Conservation (phyloP, 2,113 vertebrate genomes). For the Oncorhynchus mykiss region DNA sequence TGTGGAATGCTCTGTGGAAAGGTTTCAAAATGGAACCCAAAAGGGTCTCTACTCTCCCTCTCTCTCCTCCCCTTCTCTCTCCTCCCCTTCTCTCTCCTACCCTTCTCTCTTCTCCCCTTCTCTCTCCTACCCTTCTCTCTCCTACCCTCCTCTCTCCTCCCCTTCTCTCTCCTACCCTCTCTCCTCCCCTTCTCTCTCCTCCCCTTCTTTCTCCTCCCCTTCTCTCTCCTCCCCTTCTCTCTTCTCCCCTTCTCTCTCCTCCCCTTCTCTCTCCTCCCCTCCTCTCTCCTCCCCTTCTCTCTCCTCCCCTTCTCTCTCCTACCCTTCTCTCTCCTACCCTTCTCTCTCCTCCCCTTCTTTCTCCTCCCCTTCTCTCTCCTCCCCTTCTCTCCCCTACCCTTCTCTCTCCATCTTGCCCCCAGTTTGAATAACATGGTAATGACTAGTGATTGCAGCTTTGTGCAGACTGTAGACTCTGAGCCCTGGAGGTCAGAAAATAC, state of each 20-base stretch:
- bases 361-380: too few species aligned
- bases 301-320: too few species aligned
- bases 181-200: background rate
- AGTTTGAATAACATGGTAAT: constrained; percentile 37
- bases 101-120: background rate
- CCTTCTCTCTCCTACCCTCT: too few species aligned
- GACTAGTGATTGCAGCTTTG: constrained; percentile 12
- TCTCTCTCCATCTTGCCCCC: constrained; percentile 9
- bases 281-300: background rate
- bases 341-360: background rate
- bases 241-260: too few species aligned
- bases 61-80: background rate
- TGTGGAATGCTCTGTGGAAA: too few species aligned
- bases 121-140: background rate
- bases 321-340: background rate
- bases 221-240: too few species aligned
- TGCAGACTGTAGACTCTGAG: constrained; percentile 17
- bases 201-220: background rate
- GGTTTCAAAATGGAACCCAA: too few species aligned
- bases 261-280: too few species aligned
- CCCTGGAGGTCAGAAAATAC: too few species aligned
- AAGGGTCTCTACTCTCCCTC: background rate
- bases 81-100: background rate
- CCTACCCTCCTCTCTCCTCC: too few species aligned
- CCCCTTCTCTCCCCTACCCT: background rate